phyloP scores from a whole-genome alignment of 2,797 vertebrate genomes.

The Cuniculus paca region DNA sequence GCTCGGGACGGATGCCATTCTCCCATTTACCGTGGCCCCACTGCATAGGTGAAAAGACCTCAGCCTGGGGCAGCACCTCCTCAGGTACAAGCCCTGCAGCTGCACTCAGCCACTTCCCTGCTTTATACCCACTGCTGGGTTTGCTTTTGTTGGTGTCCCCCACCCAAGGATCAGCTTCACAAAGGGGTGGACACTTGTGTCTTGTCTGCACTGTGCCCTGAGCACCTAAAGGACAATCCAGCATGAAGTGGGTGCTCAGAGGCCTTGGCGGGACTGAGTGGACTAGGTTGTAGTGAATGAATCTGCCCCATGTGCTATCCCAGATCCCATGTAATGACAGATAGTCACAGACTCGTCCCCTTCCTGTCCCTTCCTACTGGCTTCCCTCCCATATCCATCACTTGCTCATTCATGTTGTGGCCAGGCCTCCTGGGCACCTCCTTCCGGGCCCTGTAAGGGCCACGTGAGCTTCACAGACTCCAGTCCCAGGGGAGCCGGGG shows the following conservation, averaged over 20 bases:
- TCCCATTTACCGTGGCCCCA: accelerated
- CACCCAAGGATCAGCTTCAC: background rate
- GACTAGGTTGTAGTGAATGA: accelerated
- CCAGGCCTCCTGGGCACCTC: background rate
- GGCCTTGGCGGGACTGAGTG: background rate
- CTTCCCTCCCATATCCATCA: background rate
- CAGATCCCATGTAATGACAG: background rate
- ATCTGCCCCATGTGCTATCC: background rate
- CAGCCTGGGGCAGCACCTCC: background rate
- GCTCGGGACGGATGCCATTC: background rate
- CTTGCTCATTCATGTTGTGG: background rate
- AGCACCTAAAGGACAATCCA: background rate
- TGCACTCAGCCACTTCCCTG: background rate
- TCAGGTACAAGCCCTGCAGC: background rate
- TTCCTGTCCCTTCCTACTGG: background rate
- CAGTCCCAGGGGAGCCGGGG: slow-evolving; percentile 73
- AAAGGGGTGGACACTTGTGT: background rate
- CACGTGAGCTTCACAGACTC: background rate
- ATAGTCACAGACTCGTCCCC: accelerated
- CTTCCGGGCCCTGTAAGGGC: background rate
- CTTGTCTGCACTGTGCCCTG: background rate
- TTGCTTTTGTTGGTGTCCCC: background rate
- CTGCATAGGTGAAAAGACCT: background rate
- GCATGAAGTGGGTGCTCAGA: background rate
- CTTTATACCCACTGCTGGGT: background rate